These are phyloP conservation scores for Paramormyrops kingsleyae DNA, from an alignment of 2,113 vertebrate genomes.

Conservation along the genomic window DNA sequence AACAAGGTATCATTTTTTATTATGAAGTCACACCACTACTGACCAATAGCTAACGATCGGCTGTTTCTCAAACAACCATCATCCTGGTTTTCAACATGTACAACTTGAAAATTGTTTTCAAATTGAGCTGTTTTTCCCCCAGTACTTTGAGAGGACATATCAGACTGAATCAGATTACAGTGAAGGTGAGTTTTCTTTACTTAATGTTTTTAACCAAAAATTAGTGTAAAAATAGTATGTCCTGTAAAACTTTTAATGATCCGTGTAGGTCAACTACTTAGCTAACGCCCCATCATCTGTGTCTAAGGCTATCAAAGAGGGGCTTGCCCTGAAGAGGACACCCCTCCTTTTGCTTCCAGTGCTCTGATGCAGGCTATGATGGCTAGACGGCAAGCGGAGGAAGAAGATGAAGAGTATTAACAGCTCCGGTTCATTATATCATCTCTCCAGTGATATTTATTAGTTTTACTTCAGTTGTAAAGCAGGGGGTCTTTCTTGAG, in stretches of 20 bases:
- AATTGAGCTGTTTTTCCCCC: neutral
- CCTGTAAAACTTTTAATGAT: neutral
- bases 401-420: conserved; percentile 56
- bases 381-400: conserved; percentile 52
- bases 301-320: conserved; percentile 46
- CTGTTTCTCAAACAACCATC: neutral
- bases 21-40: neutral
- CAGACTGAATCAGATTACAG: conserved; percentile 5
- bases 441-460: neutral
- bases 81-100: neutral
- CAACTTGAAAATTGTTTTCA: neutral
- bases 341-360: conserved; percentile 35
- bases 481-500: neutral
- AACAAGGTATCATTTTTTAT: neutral
- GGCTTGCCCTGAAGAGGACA: conserved; percentile 23
- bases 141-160: neutral
- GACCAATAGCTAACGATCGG: neutral
- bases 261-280: neutral
- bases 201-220: neutral
- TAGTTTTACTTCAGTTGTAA: neutral
- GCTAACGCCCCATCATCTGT: conserved; percentile 19
- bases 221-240: neutral
- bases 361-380: conserved; percentile 63
- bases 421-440: neutral
- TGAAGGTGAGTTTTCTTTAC: neutral